Conservation (phyloP, 2,113 vertebrate genomes). For the Melanotaenia duboulayi region DNA sequence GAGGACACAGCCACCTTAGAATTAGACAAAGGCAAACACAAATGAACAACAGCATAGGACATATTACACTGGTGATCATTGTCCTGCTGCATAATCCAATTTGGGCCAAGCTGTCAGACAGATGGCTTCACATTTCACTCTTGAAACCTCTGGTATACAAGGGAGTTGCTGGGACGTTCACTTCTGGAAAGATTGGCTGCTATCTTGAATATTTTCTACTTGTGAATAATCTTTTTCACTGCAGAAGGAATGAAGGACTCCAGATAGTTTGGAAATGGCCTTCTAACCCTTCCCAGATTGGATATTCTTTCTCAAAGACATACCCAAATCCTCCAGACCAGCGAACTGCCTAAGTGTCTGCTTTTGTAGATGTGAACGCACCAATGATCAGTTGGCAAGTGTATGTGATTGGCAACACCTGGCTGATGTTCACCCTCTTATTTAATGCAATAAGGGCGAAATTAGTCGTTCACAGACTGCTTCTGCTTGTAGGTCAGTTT, state of each 20-base stretch:
- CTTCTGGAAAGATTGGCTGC: too few species aligned
- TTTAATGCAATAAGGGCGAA: neutral
- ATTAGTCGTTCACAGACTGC: neutral
- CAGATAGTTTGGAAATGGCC: neutral
- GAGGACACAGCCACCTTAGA: neutral
- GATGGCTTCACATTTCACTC: neutral
- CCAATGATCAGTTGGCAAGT: neutral
- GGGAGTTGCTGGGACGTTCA: too few species aligned
- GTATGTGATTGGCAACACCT: neutral
- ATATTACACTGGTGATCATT: neutral
- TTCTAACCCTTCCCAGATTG: neutral
- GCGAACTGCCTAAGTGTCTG: too few species aligned
- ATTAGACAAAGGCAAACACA: neutral
- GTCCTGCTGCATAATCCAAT: neutral
- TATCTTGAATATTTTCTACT: too few species aligned
- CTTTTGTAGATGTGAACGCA: too few species aligned
- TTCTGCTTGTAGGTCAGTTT: neutral
- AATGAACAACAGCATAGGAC: neutral
- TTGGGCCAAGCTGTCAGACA: neutral
- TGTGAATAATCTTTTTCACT: too few species aligned
- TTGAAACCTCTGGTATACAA: neutral
- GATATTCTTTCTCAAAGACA: neutral
- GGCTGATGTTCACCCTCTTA: neutral
- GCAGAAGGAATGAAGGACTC: neutral
- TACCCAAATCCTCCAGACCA: too few species aligned